Evolutionary conservation across 35 echinoderm and acorn worm genomes (phyloP), one percentile per base, ranked within the genome.

Genomic region (Nesometra sesokonis): DNA sequence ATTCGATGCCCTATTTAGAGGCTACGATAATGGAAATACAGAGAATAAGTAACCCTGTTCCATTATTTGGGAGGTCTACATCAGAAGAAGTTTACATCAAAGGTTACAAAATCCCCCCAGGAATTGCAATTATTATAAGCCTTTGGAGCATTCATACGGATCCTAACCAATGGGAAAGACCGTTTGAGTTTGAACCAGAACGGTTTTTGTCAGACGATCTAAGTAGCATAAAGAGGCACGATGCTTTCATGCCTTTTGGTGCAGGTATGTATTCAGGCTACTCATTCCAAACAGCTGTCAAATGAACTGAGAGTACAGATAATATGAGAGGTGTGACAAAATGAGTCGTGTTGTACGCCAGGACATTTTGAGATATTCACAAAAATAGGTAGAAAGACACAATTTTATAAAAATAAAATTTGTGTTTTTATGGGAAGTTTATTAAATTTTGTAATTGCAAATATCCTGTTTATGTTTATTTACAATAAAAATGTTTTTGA

Each of bases 21-120:
- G 93, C 93, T 2, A 91, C 93, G 13, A 78, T 94, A 19, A 80
- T 90, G 13, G 93, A 94, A 78, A 34, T 82, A 5, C 80, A 87
- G 67, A 37, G 92, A 3, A 30, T 87, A 32, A 39, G 78, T 0
- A 87, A 82, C 17, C 84, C 87, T 15, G 47, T 81, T 0, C 85
- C 80, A 30, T 67, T 90, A 23, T 39, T 33, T 35, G 80, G 78
- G 11, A 79, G 85, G 17, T 34, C 81, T 11, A 46, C 88, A 0
- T 84, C 46, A 9, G 86, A 83, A 27, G 80, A 90, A 17, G 37
- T 86, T 5, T 21, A 35, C 31, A 9, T 90, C 5, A 7, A 81
- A 0, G 92, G 82, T 4, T 87, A 85, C 67, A 76, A 76, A 13
- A 78, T 93, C 33, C 92, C 88, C 46, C 36, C 34, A 0, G 83